Evolutionary conservation across 64 coral and sea anemone genomes (phyloP), one percentile per base, ranked within the genome.

Genomic region (Pachyseris speciosa): DNA sequence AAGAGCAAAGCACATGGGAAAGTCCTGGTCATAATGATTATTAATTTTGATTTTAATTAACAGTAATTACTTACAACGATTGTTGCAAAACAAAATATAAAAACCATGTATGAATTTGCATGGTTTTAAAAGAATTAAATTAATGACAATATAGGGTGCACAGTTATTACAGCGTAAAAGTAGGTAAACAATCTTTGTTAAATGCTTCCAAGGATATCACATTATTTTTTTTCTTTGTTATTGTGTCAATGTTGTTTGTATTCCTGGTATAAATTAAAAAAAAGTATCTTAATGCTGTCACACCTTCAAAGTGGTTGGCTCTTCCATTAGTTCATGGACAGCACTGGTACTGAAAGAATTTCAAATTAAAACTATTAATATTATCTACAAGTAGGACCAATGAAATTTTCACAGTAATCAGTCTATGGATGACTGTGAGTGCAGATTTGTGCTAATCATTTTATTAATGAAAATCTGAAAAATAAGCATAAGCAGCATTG

Each of bases 261-360:
- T 81, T 57, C 8, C 52, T 24, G 22, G 52, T 57, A 57, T 57
- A 57, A 9, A 57, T 19, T 19, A 20, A 57, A 2, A 20, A 4
- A 57, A 19, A 12, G 16, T 15, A 5, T 81, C 24, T 28, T 81
- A 59, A 7, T 81, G 26, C 10, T 60, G 77, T 81, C 77, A 81
- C 77, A 81, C 76, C 76, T 80, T 51, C 76, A n/a, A 12, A 3
- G 3, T 52, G 57, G 49, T 29, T 81, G 77, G 5, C 37, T 37
- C 49, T 81, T 81, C 49, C 44, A 16, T 31, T 39, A 12, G 77
- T 28, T 53, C 50, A 19, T 50, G 9, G 77, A 60, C 58, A 28
- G 29, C 49, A 79, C 72, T 75, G 45, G 72, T 24, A 75, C 19
- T 9, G 72, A 44, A 42, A 75, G 36, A 75, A 75, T 7, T 5